These are phyloP conservation scores for Lamellibrachia luymesi DNA, from an alignment of 1,140 invertebrate species.

Conservation along the genomic window DNA sequence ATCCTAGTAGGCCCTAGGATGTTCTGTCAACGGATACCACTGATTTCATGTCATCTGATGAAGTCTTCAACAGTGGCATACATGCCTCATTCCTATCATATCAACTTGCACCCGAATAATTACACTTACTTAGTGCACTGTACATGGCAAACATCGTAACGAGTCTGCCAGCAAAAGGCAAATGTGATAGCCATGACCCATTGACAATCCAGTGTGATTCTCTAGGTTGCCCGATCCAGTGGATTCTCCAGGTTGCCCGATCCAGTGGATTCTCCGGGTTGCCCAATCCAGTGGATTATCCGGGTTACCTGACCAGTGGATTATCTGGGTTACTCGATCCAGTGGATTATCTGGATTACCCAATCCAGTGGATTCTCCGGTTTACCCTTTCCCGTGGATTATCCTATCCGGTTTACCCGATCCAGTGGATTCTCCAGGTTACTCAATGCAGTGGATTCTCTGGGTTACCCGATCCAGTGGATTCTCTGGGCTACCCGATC, in stretches of 20 bases:
- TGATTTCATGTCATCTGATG: background rate
- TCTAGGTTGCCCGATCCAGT: background rate
- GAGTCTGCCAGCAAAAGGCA: background rate
- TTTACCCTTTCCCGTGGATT: too few relatives aligned
- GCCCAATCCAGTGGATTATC: background rate
- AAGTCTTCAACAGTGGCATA: background rate
- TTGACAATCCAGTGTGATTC: background rate
- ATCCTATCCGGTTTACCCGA: too few relatives aligned
- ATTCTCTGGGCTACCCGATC: background rate
- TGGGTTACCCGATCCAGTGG: too few relatives aligned
- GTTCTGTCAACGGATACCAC: background rate
- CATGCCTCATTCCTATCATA: background rate
- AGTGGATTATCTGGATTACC: background rate
- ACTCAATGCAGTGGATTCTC: too few relatives aligned
- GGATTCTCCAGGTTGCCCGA: too few relatives aligned
- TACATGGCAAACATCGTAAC: background rate
- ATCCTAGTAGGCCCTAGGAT: background rate
- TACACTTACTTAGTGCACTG: background rate
- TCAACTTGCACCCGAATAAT: background rate
- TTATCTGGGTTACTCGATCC: background rate
- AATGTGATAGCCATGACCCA: background rate
- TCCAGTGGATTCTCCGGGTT: too few relatives aligned
- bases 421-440: too few relatives aligned
- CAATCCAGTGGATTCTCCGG: background rate
- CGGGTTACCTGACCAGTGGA: background rate